A percentile compares a stretch with the other conserved stretches of the same genome.
These are phyloP conservation scores for Neogobius melanostomus DNA, from an alignment of 2,113 vertebrate species.

Conservation along the genomic window DNA sequence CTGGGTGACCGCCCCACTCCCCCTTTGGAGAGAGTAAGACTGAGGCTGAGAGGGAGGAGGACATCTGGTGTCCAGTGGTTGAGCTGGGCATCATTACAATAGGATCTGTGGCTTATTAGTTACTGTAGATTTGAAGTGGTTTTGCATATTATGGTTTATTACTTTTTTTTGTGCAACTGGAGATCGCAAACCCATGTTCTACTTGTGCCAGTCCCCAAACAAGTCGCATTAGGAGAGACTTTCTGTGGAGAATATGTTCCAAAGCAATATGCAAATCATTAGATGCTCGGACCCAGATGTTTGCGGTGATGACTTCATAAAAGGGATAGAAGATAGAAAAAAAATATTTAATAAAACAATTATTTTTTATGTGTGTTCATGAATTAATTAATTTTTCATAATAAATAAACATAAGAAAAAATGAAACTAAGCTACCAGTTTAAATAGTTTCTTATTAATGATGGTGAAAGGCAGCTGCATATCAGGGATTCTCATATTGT, in stretches of 20 bases:
- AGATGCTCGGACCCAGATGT: background rate
- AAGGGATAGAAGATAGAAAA: background rate
- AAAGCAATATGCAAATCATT: background rate
- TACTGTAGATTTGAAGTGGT: background rate
- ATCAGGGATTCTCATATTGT: conserved; percentile 10
- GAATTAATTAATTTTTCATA: background rate
- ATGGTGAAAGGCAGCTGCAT: background rate
- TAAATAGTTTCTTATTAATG: background rate
- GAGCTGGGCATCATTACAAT: conserved; percentile 1
- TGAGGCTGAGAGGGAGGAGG: conserved; percentile 60
- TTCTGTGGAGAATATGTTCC: background rate
- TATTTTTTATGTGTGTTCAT: background rate
- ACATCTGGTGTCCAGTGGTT: conserved; percentile 74
- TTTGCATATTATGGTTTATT: no score
- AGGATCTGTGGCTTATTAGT: background rate
- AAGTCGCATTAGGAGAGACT: background rate
- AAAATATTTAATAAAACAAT: background rate
- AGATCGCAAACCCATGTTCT: no score
- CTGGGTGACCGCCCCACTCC: conserved; percentile 45
- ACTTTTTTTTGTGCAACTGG: no score
- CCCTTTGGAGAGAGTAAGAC: conserved; percentile 49
- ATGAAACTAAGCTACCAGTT: background rate
- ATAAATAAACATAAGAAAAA: background rate
- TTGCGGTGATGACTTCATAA: background rate
- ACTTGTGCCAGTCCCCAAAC: no score